Evolutionary conservation across 1,140 invertebrate genomes (phyloP).

Genomic region (Platyura marginata): DNA sequence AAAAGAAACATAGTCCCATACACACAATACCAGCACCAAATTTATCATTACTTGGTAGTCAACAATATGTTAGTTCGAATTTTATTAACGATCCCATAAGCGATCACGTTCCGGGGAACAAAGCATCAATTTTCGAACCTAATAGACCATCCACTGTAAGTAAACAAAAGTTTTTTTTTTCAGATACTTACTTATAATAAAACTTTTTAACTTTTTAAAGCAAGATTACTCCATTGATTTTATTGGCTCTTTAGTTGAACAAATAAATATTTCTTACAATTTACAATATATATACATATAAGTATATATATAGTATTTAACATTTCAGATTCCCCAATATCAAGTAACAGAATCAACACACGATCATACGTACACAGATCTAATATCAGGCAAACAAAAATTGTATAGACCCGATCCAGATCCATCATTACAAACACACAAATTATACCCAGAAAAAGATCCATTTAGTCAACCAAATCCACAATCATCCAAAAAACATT

Average conservation of each 20-base stretch:
- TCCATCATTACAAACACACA: constrained; percentile 21
- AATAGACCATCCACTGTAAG: constrained; percentile 1
- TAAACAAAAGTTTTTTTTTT: not conserved
- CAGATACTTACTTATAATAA: not conserved
- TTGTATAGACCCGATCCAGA: constrained; percentile 30
- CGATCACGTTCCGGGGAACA: not conserved
- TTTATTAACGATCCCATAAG: not conserved
- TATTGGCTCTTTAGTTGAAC: too few relatives aligned
- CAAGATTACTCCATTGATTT: too few relatives aligned
- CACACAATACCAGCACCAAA: constrained; percentile 69
- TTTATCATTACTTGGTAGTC: constrained; percentile 26
- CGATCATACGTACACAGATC: constrained; percentile 19
- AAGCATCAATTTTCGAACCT: not conserved
- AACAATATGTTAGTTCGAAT: not conserved
- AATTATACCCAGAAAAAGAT: constrained; percentile 23
- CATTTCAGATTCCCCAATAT: constrained; percentile 16
- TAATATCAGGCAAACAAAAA: constrained; percentile 22
- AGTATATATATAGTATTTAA: too few relatives aligned
- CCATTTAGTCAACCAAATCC: constrained; percentile 25
- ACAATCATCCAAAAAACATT: constrained; percentile 12
- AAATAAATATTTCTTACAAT: too few relatives aligned
- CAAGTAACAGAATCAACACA: constrained; percentile 28
- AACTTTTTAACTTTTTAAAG: not conserved
- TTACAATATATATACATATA: too few relatives aligned
- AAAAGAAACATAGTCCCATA: constrained; percentile 39